phyloP scores from a whole-genome alignment of 2,113 vertebrate genomes.

The Campylomormyrus tamandua region DNA sequence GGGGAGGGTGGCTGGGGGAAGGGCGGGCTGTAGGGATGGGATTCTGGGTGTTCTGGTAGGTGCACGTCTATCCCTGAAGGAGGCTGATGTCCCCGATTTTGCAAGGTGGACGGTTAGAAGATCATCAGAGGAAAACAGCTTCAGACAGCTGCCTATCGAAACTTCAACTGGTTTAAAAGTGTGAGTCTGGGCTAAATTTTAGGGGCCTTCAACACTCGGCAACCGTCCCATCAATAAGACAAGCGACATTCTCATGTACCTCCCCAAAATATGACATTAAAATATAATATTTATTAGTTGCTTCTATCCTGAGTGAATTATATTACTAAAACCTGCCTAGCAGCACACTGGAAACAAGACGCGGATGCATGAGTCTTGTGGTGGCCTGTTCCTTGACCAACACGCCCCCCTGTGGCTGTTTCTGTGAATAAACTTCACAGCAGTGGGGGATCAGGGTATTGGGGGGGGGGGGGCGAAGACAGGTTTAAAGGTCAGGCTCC shows the following conservation, averaged over 20 bases:
- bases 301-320: not conserved
- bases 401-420: not conserved
- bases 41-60: not conserved
- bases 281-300: not conserved
- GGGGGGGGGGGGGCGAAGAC: no score
- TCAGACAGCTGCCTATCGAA: not conserved
- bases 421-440: not conserved
- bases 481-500: conserved; percentile 16
- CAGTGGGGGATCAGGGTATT: not conserved
- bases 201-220: not conserved
- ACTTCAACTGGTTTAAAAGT: not conserved
- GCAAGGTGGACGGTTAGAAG: not conserved
- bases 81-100: not conserved
- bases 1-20: not conserved
- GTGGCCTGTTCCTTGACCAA: not conserved
- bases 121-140: not conserved
- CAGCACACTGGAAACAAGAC: not conserved
- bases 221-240: not conserved
- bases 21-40: not conserved
- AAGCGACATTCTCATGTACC: not conserved
- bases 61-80: no score
- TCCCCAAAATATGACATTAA: not conserved
- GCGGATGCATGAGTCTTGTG: not conserved
- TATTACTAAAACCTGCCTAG: not conserved
- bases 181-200: not conserved